Base-by-base conservation (phyloP, 2,888 invertebrate species). In the Griposia aprilina region DNA sequence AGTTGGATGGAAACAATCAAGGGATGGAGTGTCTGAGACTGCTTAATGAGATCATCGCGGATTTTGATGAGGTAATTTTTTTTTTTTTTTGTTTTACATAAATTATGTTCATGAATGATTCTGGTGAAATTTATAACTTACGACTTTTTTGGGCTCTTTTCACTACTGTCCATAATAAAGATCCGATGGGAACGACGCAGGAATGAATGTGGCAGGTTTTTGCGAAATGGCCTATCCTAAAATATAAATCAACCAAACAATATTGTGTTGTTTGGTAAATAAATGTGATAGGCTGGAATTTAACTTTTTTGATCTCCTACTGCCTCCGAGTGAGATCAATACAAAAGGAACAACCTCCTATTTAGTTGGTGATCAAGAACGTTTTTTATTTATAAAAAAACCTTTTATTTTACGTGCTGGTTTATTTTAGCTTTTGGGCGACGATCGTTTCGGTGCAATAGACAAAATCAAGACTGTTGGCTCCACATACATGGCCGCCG, bases 391-490 rank as follows among this genome's bases (percentile, higher is more conserved):
- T 0, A 13, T 45, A 10, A 45, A 48, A 52, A 23, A 50, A 30
- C 4, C 13, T 15, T 6, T 13, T 50, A 13, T 26, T 50, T 15
- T 17, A n/a, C 4, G 4, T 6, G 17, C 17, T 74, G 50, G 17
- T 77, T 50, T 52, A 60, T 83, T 84, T 36, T 66, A 98, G 98
- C 96, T 99, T 55, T 94, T 99, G 73, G 98, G 98, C 81, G 98
- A 99, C 91, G 98, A 99, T 85, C 97, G 98, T 63, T 99, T 99
- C 92, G 97, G 98, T 90, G 98, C 98, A 52, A 98, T 99, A 90
- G 99, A 99, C 95, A 99, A 99, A 95, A 99, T 99, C 87, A 99
- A 99, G 97, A 99, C 99, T 0, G 98, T 99, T 13, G 99, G 99
- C 17, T 98, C 98, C 8, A 99, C 99, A 0, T 99, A 99, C 94